Percentiles rank a stretch among this genome's conserved stretches.
Conservation (phyloP, 37 sponge, comb jelly and placozoan species). For the Diacarnus erythraeanus region DNA sequence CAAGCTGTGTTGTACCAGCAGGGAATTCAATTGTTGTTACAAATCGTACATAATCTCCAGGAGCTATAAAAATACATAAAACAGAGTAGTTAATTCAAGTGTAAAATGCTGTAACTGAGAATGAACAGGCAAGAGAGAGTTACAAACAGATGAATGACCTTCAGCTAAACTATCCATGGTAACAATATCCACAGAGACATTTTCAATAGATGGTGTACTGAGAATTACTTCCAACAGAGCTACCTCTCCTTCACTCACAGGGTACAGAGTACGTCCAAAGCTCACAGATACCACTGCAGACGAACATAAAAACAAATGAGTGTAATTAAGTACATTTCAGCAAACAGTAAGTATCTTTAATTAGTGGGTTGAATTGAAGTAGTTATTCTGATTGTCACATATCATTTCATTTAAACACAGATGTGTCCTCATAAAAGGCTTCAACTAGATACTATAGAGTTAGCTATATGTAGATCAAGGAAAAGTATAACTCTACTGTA, state of each 20-base stretch:
- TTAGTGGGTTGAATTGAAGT: neutral
- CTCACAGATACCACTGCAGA: conserved; percentile 7
- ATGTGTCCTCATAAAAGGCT: neutral
- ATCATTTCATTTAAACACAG: no score
- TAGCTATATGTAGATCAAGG: no score
- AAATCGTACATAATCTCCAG: conserved; percentile 23
- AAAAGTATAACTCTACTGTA: no score
- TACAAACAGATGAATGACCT: no score
- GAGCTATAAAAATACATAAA: conserved; percentile 10
- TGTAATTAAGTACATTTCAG: no score
- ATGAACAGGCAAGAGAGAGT: neutral
- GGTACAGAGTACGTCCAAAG: conserved; percentile 45
- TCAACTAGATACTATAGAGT: no score
- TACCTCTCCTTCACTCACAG: conserved; percentile 25
- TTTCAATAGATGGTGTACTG: neutral
- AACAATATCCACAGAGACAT: neutral
- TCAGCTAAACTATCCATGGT: conserved; percentile 9
- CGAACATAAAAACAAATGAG: no score
- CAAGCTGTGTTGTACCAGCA: neutral
- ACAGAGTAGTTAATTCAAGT: neutral
- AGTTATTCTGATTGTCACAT: neutral
- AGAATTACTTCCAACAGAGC: conserved; percentile 5
- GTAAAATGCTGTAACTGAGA: neutral
- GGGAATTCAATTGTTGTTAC: conserved; percentile 5
- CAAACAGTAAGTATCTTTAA: neutral